These are phyloP conservation scores for Kradibia gibbosae DNA, from an alignment of 1,140 invertebrate genomes.

Conservation along the genomic window DNA sequence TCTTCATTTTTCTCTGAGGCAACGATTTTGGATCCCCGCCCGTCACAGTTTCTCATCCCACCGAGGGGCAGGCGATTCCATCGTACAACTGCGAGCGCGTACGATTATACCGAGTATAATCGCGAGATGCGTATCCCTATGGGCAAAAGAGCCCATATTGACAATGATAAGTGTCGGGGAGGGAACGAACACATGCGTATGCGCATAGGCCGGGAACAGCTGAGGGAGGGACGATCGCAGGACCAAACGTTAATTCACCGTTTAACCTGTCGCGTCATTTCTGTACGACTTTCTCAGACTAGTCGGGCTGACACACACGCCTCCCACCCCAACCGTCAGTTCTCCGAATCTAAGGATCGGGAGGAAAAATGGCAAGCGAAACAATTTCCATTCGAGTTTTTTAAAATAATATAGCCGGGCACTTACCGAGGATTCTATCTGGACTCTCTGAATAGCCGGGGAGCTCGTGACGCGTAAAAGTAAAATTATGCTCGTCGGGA, in stretches of 20 bases:
- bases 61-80: background rate
- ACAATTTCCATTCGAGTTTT: background rate
- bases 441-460: background rate
- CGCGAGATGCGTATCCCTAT: background rate
- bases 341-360: background rate
- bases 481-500: background rate
- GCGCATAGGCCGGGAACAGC: background rate
- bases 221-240: conserved; percentile 11
- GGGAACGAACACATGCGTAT: background rate
- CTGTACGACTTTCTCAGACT: background rate
- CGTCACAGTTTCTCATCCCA: no score
- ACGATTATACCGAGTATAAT: background rate
- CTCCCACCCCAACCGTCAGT: background rate
- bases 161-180: background rate
- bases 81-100: conserved; percentile 11
- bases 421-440: background rate
- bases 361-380: background rate
- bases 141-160: no score
- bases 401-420: conserved; percentile 6
- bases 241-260: conserved; percentile 43
- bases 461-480: background rate
- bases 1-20: no score
- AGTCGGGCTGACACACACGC: no score
- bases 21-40: no score
- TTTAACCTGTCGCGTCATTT: conserved; percentile 44